A percentile compares a stretch with the other conserved stretches of the same genome.
Conservation (phyloP, 2,113 vertebrate species). For the Sinocyclocheilus grahami region DNA sequence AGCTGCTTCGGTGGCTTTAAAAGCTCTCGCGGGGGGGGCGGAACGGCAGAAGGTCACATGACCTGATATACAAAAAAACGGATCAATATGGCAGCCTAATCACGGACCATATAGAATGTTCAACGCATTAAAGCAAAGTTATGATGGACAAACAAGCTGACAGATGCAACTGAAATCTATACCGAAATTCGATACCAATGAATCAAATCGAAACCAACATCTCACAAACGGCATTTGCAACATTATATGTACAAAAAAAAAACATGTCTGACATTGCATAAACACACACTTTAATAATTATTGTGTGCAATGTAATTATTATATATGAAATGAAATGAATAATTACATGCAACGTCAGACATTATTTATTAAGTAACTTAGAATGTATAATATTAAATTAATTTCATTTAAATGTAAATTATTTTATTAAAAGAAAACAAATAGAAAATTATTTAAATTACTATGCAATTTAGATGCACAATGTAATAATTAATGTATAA, state of each 20-base stretch:
- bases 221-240: no score
- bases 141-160: background rate
- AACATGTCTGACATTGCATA: no score
- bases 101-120: background rate
- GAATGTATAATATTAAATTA: no score
- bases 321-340: background rate
- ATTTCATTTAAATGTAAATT: no score
- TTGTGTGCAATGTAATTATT: background rate
- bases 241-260: no score
- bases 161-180: background rate
- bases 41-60: conserved; percentile 31
- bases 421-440: no score
- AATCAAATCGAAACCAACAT: no score
- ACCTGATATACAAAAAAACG: background rate
- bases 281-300: background rate
- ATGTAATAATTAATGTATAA: no score
- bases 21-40: conserved; percentile 24
- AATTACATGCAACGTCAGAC: background rate
- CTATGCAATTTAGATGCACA: no score
- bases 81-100: background rate
- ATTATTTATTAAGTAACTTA: no score
- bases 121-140: background rate
- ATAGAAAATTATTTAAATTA: no score
- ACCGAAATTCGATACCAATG: background rate
- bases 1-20: conserved; percentile 55